A percentile compares a stretch with the other conserved stretches of the same genome.
Conservation (phyloP, 2,113 vertebrate genomes). For the Rhinolophus sinicus region DNA sequence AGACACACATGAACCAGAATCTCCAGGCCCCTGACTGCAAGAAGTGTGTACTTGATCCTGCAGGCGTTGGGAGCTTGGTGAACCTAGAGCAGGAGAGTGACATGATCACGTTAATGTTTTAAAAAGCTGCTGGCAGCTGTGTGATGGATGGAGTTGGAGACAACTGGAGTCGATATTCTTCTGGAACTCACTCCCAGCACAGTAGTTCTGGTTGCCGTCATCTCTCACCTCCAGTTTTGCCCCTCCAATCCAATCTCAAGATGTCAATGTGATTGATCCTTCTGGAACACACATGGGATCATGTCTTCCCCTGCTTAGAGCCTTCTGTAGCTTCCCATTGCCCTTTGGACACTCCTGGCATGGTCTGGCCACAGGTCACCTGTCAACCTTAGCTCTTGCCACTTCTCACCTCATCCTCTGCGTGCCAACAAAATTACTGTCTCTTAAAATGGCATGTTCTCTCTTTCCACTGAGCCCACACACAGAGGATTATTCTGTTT, state of each 20-base stretch:
- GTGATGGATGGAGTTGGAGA: not conserved
- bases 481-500: not conserved
- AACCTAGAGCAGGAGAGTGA: not conserved
- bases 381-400: not conserved
- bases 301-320: not conserved
- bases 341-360: too few relatives aligned
- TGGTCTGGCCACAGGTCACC: not conserved
- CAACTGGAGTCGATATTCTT: not conserved
- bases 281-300: not conserved
- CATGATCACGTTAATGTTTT: not conserved
- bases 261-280: not conserved
- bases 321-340: not conserved
- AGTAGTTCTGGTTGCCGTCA: accelerated
- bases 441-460: not conserved
- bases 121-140: not conserved
- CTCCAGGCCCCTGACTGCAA: not conserved
- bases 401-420: not conserved
- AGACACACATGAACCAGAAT: not conserved
- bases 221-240: not conserved
- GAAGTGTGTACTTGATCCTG: not conserved
- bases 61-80: not conserved
- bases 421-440: not conserved
- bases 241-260: not conserved
- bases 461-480: not conserved
- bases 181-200: not conserved